Conservation (phyloP, 2,113 vertebrate genomes). For the Sisor rabdophorus region DNA sequence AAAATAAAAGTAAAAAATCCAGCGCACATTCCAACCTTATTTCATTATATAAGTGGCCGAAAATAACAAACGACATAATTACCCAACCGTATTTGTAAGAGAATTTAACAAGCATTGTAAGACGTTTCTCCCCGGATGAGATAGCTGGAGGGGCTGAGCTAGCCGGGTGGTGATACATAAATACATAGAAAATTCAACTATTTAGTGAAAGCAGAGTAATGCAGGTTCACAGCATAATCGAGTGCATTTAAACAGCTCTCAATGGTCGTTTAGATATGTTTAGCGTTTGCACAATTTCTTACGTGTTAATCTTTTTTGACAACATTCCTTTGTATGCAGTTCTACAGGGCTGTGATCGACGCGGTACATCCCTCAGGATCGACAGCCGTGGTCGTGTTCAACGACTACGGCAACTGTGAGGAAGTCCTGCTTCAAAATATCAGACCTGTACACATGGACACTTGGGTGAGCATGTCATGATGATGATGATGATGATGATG, state of each 20-base stretch:
- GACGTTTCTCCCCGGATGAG: too few species aligned
- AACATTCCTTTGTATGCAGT: constrained; percentile 64
- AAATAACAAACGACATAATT: too few species aligned
- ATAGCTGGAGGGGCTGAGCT: too few species aligned
- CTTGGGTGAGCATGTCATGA: constrained; percentile 74
- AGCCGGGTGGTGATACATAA: too few species aligned
- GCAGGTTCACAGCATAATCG: neutral
- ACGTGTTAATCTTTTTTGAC: neutral
- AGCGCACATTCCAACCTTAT: too few species aligned
- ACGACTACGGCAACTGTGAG: constrained; percentile 97
- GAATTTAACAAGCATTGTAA: too few species aligned
- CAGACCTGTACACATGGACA: constrained; percentile 80
- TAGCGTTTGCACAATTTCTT: neutral
- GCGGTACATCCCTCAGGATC: constrained; percentile 93
- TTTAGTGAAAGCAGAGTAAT: neutral
- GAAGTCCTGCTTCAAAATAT: constrained; percentile 96
- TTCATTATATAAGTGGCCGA: too few species aligned
- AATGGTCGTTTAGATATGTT: neutral
- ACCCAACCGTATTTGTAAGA: too few species aligned
- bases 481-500: neutral
- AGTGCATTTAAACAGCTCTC: neutral
- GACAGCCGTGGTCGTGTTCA: constrained; percentile 95
- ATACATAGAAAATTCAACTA: too few species aligned
- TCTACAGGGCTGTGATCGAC: constrained; percentile 92
- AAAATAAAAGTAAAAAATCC: too few species aligned